Evolutionary conservation across 1,140 invertebrate species (phyloP).

Genomic region (Trichonephila clavipes): DNA sequence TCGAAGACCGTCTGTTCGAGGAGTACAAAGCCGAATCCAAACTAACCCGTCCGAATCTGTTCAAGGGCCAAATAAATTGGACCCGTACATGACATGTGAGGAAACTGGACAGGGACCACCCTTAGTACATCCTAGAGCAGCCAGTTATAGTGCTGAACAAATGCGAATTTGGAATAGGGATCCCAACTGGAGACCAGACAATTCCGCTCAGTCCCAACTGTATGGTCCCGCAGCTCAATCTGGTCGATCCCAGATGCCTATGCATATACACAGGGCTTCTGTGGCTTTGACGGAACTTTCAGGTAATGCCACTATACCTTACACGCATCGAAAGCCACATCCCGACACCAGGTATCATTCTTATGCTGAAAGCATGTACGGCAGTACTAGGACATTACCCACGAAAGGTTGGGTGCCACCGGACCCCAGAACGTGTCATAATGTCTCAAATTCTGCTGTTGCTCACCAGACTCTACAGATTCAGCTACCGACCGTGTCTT

Average conservation of each 20-base stretch:
- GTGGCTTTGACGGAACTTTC: constrained; percentile 68
- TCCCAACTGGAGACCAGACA: constrained; percentile 41
- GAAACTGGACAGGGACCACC: constrained; percentile 24
- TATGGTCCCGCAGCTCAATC: constrained; percentile 6
- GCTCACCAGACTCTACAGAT: constrained; percentile 25
- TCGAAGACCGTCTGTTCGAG: constrained; percentile 90
- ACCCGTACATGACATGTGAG: constrained; percentile 20
- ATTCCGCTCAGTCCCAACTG: not conserved
- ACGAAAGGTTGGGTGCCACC: constrained; percentile 41
- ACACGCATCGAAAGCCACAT: constrained; percentile 61
- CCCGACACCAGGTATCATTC: constrained; percentile 69
- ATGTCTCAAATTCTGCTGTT: not conserved
- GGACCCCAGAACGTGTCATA: constrained; percentile 43
- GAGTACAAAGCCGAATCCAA: constrained; percentile 82
- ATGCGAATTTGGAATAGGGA: constrained; percentile 11
- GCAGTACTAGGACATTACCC: constrained; percentile 67
- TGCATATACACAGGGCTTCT: constrained; percentile 69
- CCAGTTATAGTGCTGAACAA: constrained; percentile 1
- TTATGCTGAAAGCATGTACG: constrained; percentile 74
- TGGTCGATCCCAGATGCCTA: constrained; percentile 35
- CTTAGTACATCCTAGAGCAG: not conserved
- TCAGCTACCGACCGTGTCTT: constrained; percentile 11
- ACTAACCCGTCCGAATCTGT: constrained; percentile 62
- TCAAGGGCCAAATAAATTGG: not conserved
- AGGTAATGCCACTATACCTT: constrained; percentile 67